Conservation (phyloP, 2,113 vertebrate genomes). For the Blennius ocellaris region DNA sequence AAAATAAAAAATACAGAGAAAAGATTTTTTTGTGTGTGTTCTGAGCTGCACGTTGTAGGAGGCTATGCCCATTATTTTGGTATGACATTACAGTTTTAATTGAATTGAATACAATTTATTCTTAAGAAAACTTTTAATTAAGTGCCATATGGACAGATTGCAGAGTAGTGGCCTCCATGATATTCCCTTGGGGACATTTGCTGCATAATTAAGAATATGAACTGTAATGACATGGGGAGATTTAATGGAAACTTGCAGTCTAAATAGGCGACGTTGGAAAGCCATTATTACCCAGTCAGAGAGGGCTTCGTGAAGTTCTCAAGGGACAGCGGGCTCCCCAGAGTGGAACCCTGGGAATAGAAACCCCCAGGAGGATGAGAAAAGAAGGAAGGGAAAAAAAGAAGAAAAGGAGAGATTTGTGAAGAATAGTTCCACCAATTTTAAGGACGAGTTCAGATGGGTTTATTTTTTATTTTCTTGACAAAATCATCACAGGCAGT, state of each 20-base stretch:
- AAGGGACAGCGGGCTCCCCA: slow-evolving; percentile 60
- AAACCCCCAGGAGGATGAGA: slow-evolving; percentile 48
- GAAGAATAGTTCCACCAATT: background rate
- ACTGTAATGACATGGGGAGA: slow-evolving; percentile 87
- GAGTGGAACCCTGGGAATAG: slow-evolving; percentile 67
- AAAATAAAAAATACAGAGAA: slow-evolving; percentile 32
- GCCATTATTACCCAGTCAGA: slow-evolving; percentile 79
- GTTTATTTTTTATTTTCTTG: no score
- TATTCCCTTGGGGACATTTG: slow-evolving; percentile 85
- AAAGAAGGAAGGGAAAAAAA: slow-evolving; percentile 2
- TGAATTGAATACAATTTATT: slow-evolving; percentile 89
- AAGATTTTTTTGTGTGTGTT: slow-evolving; percentile 68
- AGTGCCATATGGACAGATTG: slow-evolving; percentile 87
- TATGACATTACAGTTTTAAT: slow-evolving; percentile 88
- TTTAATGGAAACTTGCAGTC: slow-evolving; percentile 85
- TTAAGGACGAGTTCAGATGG: background rate
- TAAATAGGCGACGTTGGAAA: slow-evolving; percentile 80
- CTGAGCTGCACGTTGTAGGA: slow-evolving; percentile 75
- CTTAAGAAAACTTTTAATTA: slow-evolving; percentile 90
- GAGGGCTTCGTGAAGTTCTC: slow-evolving; percentile 69
- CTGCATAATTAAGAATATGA: slow-evolving; percentile 89
- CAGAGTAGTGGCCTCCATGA: slow-evolving; percentile 83
- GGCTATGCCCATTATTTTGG: slow-evolving; percentile 86
- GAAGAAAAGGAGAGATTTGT: slow-evolving; percentile 9
- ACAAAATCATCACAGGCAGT: no score